Conservation (phyloP, 2,888 invertebrate genomes). For the Macrosiphum euphorbiae region DNA sequence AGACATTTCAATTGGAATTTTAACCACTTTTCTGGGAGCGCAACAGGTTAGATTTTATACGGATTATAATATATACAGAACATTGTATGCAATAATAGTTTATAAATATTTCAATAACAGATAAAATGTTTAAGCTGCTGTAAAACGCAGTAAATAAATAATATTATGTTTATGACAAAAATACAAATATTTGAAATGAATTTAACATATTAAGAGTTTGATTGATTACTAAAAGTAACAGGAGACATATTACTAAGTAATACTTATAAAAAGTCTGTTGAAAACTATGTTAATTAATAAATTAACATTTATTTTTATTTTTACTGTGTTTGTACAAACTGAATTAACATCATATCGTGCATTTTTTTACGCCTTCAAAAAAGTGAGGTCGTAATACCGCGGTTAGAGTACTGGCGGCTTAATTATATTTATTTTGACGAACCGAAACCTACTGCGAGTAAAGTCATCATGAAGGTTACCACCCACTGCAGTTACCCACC, state of each 20-base stretch:
- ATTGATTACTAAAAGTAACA: background rate
- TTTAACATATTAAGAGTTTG: background rate
- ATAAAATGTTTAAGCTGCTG: background rate
- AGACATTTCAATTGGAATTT: background rate
- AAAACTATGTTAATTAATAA: background rate
- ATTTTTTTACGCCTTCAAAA: background rate
- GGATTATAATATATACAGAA: background rate
- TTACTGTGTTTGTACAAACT: background rate
- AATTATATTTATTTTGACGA: background rate
- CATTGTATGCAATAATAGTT: background rate
- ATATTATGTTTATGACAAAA: background rate
- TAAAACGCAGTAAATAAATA: background rate
- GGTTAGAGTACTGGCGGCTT: background rate
- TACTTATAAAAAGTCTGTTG: background rate
- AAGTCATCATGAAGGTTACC: background rate
- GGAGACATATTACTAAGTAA: background rate
- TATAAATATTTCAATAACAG: background rate
- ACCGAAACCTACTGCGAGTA: background rate
- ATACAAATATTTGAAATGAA: background rate
- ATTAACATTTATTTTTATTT: background rate
- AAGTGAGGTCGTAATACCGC: background rate
- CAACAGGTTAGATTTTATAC: background rate
- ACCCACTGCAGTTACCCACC: background rate
- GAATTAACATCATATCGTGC: background rate
- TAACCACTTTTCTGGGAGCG: background rate